phyloP scores from a whole-genome alignment of 2,888 invertebrate genomes.

The Merodon equestris region DNA sequence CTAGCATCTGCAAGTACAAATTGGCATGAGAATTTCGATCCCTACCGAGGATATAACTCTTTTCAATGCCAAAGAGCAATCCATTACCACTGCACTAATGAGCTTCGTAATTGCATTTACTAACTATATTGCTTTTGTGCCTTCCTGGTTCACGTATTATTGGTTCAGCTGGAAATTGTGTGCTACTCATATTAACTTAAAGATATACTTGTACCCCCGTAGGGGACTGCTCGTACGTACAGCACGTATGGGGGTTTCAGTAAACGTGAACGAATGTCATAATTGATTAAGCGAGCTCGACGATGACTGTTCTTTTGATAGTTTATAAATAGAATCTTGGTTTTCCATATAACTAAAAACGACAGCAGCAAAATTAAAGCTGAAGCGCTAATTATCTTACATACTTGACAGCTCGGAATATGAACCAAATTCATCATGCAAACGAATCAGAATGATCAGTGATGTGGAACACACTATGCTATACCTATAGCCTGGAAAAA shows the following conservation, averaged over 20 bases:
- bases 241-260: too few relatives aligned
- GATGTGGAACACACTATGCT: conserved; percentile 3
- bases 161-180: too few relatives aligned
- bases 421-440: not conserved
- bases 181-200: too few relatives aligned
- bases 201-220: too few relatives aligned
- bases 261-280: too few relatives aligned
- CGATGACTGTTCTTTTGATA: conserved; percentile 17
- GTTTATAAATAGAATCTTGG: conserved; percentile 46
- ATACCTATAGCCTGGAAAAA: not conserved
- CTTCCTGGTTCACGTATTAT: too few relatives aligned
- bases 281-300: too few relatives aligned
- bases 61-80: conserved; percentile 12
- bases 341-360: conserved; percentile 31
- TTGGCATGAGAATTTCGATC: conserved; percentile 40
- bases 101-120: conserved; percentile 15
- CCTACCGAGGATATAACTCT: conserved; percentile 21
- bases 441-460: conserved; percentile 20
- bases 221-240: too few relatives aligned
- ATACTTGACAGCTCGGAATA: conserved; percentile 21
- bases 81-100: conserved; percentile 20
- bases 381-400: conserved; percentile 35
- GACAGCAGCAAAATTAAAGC: conserved; percentile 26
- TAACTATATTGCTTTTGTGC: not conserved
- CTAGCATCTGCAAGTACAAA: conserved; percentile 19